Base-by-base conservation (phyloP, 2,888 invertebrate genomes). In the Saturnia pavonia region DNA sequence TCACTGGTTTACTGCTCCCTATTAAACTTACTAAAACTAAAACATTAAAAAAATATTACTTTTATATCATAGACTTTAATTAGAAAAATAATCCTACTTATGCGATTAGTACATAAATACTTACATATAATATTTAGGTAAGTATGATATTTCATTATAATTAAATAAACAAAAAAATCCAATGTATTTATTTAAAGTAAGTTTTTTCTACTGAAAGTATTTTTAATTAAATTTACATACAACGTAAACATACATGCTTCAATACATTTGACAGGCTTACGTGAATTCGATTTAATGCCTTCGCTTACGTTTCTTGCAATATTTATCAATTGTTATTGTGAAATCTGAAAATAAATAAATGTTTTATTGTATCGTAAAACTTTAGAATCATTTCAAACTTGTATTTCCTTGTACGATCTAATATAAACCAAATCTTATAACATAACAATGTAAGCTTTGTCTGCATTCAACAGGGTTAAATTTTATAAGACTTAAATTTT, bases 291-390 rank as follows among this genome's bases (percentile, higher is more conserved):
- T 66, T 76, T 78, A 71, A 73, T 72, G 73, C 34, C 51, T 72
- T 1, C 65, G 12, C 45, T 71, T 78, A 73, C n/a, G 69, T 68
- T 72, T 72, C 43, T 69, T 69, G 71, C 82, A 84, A 65, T 72
- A 73, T 51, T 76, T 76, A 67, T 73, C 72, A 14, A 73, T 74
- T 11, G 76, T 82, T 65, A 76, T 73, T 65, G 72, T 77, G 70
- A 74, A 85, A 80, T 84, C 84, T 86, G 82, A 70, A 80, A 79
- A 76, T 67, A 66, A 67, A 72, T 51, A 45, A 11, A 34, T 68
- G 42, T 42, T 54, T 70, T 60, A 54, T 67, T 14, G 42, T n/a
- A 70, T 43, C 34, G 40, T 19, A 45, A 27, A 54, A 12, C 2
- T n/a, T 27, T 69, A 43, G 60, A 57, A 43, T 54, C 54, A 51